Percentiles rank a stretch among this genome's conserved stretches.
Evolutionary conservation across 2,797 vertebrate species (phyloP).

Genomic region (Poecile montanus): DNA sequence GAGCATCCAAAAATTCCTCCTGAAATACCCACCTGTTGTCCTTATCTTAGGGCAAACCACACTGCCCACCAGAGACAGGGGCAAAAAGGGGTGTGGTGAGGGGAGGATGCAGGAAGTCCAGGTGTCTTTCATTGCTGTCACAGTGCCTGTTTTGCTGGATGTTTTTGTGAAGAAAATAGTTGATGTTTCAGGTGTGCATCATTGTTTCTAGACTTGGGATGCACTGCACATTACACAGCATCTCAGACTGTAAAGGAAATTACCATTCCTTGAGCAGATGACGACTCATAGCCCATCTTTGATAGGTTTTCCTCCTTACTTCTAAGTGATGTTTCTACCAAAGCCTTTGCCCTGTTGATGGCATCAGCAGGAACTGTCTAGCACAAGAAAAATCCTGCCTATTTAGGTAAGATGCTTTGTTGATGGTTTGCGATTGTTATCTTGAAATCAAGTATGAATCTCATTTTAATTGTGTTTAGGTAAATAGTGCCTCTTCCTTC

Average conservation of each 20-base stretch:
- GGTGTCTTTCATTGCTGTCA: background rate
- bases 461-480: background rate
- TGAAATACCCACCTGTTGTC: background rate
- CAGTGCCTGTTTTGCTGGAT: background rate
- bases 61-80: background rate
- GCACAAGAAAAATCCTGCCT: background rate
- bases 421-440: background rate
- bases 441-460: background rate
- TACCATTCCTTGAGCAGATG: background rate
- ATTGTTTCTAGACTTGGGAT: background rate
- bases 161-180: background rate
- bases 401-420: background rate
- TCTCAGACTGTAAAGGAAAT: background rate
- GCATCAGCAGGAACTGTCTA: background rate
- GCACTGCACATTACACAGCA: rapidly evolving
- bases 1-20: background rate
- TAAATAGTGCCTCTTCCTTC: background rate
- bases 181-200: background rate
- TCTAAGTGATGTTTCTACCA: background rate
- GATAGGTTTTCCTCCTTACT: background rate
- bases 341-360: background rate
- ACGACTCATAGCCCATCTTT: background rate
- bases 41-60: background rate
- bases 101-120: background rate
- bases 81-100: background rate